Base-by-base conservation (phyloP, 2,797 vertebrate genomes). In the Picus viridis region DNA sequence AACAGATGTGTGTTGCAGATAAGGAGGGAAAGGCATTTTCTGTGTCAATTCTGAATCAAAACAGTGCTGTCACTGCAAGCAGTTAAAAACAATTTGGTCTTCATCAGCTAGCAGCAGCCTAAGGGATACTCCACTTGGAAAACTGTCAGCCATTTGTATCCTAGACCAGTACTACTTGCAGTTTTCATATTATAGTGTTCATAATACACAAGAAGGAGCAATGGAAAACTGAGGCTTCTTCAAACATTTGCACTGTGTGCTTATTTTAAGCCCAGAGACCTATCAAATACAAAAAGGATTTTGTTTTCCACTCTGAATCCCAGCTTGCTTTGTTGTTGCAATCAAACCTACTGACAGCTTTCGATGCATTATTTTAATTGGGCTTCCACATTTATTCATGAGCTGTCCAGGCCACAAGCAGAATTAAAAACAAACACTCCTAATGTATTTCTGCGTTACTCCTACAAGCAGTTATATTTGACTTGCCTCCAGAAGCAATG, bases 391-490 rank as follows among this genome's bases (percentile, higher is more conserved):
- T 92, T 89, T 83, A 69, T 93, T 95, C 90, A 47, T 71, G 65
- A 83, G 32, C 30, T 77, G 41, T 56, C 54, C 43, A 65, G 71
- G 71, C 82, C 88, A 75, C 59, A 84, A 49, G 51, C 51, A 87
- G 62, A 92, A 90, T 93, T 92, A 89, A 95, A 95, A 87, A 2
- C 89, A 94, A 95, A 95, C 62, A 92, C 32, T 53, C 58, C 6
- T 68, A 89, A 87, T 68, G 61, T 77, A 68, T 96, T 91, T 90
- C 84, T 83, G 18, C 78, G 20, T 77, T 77, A 57, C 41, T 89
- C 86, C 61, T 68, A 36, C 75, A 56, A 49, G 75, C 34, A 47
- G 45, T 26, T 88, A 9, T 91, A 39, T 93, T 64, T 95, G 83
- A 93, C 65, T 93, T 93, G 65, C 51, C 80, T 43, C 30, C 62